Conservation (phyloP, 1,140 invertebrate genomes). For the Periplaneta americana region DNA sequence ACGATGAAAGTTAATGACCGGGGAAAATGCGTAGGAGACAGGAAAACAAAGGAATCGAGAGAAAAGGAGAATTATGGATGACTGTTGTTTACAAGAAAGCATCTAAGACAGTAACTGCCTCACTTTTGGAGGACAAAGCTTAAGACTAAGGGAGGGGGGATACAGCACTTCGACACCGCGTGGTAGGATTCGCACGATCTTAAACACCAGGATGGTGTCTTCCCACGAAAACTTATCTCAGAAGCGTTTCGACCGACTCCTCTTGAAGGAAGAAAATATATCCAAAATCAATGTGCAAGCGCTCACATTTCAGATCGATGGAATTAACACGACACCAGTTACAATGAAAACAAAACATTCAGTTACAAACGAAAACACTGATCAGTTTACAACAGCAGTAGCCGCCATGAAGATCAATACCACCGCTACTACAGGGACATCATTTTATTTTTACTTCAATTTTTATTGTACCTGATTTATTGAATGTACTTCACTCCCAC, state of each 20-base stretch:
- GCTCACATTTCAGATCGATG: too few relatives aligned
- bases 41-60: not conserved
- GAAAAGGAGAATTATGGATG: not conserved
- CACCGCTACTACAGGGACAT: too few relatives aligned
- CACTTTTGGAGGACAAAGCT: not conserved
- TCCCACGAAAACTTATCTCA: not conserved
- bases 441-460: too few relatives aligned
- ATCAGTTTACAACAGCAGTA: too few relatives aligned
- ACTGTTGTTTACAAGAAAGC: not conserved
- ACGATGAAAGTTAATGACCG: not conserved
- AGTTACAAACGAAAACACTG: too few relatives aligned
- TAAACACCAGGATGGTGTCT: not conserved
- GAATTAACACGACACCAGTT: too few relatives aligned
- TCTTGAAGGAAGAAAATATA: not conserved
- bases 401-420: too few relatives aligned
- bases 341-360: too few relatives aligned
- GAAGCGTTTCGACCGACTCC: not conserved
- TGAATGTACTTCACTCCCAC: too few relatives aligned
- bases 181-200: not conserved
- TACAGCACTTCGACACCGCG: not conserved
- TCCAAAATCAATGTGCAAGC: too few relatives aligned
- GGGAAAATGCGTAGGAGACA: not conserved
- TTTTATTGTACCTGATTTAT: too few relatives aligned
- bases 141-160: not conserved
- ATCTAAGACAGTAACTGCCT: not conserved